Evolutionary conservation across 2,797 vertebrate genomes (phyloP).

Genomic region (Pseudopleuronectes americanus): DNA sequence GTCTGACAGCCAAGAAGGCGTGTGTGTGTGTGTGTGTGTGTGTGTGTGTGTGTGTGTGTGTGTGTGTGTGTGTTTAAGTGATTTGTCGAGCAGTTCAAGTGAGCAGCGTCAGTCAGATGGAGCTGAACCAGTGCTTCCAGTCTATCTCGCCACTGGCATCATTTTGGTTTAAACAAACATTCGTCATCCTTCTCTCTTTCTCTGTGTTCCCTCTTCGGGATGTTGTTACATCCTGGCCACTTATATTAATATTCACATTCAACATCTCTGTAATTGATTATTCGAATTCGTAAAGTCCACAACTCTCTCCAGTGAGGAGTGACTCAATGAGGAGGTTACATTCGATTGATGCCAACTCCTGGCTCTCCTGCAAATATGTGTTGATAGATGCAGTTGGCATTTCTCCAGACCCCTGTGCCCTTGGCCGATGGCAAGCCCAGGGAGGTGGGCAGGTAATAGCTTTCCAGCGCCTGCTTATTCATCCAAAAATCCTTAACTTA

Average conservation of each 20-base stretch:
- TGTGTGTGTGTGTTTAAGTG: slow-evolving; percentile 11
- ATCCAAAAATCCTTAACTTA: slow-evolving; percentile 81
- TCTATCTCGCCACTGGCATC: slow-evolving; percentile 75
- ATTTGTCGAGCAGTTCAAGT: slow-evolving; percentile 43
- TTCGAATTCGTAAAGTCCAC: slow-evolving; percentile 43
- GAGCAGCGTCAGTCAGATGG: slow-evolving; percentile 29
- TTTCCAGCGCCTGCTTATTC: slow-evolving; percentile 77
- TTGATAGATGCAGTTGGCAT: slow-evolving; percentile 57
- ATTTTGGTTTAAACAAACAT: slow-evolving; percentile 72
- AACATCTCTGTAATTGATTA: slow-evolving; percentile 50
- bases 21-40: slow-evolving; percentile 33
- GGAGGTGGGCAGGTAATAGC: slow-evolving; percentile 72
- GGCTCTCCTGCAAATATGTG: slow-evolving; percentile 47
- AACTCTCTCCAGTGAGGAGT: slow-evolving; percentile 10
- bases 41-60: slow-evolving; percentile 20
- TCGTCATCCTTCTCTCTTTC: slow-evolving; percentile 56
- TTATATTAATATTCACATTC: slow-evolving; percentile 37
- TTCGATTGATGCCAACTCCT: slow-evolving; percentile 69
- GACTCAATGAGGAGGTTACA: slow-evolving; percentile 46
- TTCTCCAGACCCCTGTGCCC: slow-evolving; percentile 74
- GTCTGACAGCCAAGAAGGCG: slow-evolving; percentile 39
- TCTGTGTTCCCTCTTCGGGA: slow-evolving; percentile 42
- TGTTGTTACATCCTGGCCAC: slow-evolving; percentile 36
- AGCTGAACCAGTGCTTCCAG: slow-evolving; percentile 83
- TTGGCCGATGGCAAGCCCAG: slow-evolving; percentile 75